Evolutionary conservation across 2,113 vertebrate species (phyloP).

Genomic region (Chlorodrepanis virens): DNA sequence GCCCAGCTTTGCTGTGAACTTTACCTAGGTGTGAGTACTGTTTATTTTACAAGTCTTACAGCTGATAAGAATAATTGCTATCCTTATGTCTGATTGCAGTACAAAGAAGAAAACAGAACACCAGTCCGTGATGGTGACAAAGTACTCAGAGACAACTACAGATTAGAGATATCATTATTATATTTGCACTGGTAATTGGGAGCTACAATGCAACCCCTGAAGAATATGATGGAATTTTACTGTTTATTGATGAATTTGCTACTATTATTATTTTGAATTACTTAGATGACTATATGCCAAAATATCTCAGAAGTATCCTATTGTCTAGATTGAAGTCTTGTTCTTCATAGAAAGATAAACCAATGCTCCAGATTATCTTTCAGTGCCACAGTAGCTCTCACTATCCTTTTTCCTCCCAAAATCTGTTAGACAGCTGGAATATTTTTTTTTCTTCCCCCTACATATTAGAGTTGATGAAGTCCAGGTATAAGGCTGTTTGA

Average conservation of each 20-base stretch:
- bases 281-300: not conserved
- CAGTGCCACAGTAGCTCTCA: not conserved
- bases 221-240: not conserved
- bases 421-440: not conserved
- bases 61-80: not conserved
- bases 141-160: not conserved
- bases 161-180: not conserved
- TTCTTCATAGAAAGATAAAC: not conserved
- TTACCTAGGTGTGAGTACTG: not conserved
- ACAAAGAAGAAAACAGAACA: not conserved
- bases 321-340: not conserved
- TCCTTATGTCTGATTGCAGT: not conserved
- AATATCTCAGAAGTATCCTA: not conserved
- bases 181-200: not conserved
- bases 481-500: not conserved
- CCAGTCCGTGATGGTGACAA: not conserved
- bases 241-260: not conserved
- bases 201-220: not conserved
- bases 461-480: not conserved
- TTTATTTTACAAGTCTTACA: not conserved
- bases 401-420: rapidly evolving
- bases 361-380: not conserved
- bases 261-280: not conserved
- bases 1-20: not conserved
- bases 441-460: not conserved